A percentile compares a stretch with the other conserved stretches of the same genome.
phyloP scores from a whole-genome alignment of 1,140 invertebrate species.

The Drosophila cardini region DNA sequence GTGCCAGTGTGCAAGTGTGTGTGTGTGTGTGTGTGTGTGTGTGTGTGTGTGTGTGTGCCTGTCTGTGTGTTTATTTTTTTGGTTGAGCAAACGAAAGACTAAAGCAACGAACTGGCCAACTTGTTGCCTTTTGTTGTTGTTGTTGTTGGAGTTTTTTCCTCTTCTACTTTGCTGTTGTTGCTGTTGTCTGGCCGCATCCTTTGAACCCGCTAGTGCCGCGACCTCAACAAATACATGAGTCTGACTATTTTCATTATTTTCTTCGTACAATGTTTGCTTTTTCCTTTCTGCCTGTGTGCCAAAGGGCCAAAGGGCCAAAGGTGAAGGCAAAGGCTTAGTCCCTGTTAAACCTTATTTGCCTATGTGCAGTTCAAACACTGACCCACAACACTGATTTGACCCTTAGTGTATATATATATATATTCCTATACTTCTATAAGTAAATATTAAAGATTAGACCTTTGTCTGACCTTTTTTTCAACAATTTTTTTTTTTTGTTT shows the following conservation, averaged over 20 bases:
- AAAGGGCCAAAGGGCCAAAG: conserved; percentile 11
- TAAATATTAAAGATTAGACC: conserved; percentile 72
- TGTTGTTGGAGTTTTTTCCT: conserved; percentile 19
- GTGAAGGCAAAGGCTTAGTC: conserved; percentile 66
- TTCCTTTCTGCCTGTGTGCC: conserved; percentile 47
- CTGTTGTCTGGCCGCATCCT: conserved; percentile 58
- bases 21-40: conserved; percentile 17
- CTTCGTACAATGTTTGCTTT: conserved; percentile 54
- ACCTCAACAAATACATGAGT: conserved; percentile 76
- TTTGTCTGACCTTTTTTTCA: conserved; percentile 50
- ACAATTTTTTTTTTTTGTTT: conserved; percentile 49
- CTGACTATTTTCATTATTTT: conserved; percentile 31
- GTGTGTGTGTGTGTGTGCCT: conserved; percentile 3
- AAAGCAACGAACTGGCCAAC: conserved; percentile 47
- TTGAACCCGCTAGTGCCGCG: conserved; percentile 72
- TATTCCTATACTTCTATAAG: conserved; percentile 31
- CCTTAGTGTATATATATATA: conserved; percentile 24
- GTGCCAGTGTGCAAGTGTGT: conserved; percentile 7
- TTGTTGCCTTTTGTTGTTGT: conserved; percentile 4
- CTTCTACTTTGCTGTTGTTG: neutral
- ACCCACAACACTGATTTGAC: conserved; percentile 66
- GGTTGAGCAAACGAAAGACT: conserved; percentile 49
- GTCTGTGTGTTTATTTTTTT: conserved; percentile 17
- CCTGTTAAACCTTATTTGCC: conserved; percentile 58
- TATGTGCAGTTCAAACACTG: conserved; percentile 72